These are phyloP conservation scores for Nasonia vitripennis DNA, from an alignment of 1,140 invertebrate species.

Conservation along the genomic window DNA sequence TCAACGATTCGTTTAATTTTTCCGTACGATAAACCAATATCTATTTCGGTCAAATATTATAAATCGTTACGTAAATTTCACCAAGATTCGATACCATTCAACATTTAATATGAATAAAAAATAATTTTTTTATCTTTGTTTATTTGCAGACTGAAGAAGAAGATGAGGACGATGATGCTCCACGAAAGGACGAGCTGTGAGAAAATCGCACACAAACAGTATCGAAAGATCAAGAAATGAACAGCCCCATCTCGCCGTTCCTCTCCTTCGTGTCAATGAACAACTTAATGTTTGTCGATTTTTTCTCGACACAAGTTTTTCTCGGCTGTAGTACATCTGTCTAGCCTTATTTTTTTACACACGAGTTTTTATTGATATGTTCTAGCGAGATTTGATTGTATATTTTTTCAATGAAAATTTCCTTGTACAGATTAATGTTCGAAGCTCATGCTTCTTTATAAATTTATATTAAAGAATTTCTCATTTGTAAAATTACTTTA, in stretches of 20 bases:
- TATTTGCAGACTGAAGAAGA: conserved; percentile 77
- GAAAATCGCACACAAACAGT: conserved; percentile 53
- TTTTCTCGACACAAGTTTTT: conserved; percentile 21
- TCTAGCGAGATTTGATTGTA: conserved; percentile 48
- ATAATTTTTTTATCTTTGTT: conserved; percentile 41
- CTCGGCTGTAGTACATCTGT: conserved; percentile 40
- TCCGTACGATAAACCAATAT: not conserved
- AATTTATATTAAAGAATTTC: conserved; percentile 34
- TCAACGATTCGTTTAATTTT: not conserved
- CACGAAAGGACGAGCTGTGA: conserved; percentile 83
- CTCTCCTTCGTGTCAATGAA: conserved; percentile 30
- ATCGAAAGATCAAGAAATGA: conserved; percentile 51
- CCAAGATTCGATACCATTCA: not conserved
- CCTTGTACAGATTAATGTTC: conserved; percentile 50
- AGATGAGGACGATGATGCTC: conserved; percentile 80
- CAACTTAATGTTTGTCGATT: not conserved
- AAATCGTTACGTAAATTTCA: not conserved
- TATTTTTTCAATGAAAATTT: conserved; percentile 45
- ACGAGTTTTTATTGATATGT: conserved; percentile 45
- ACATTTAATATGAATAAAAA: not conserved
- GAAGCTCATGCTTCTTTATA: conserved; percentile 37
- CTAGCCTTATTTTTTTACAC: conserved; percentile 47
- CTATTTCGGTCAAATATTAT: not conserved
- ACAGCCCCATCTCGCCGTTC: conserved; percentile 34
- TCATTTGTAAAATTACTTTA: conserved; percentile 28